phyloP scores from a whole-genome alignment of 2,113 vertebrate genomes.

The Tachycineta bicolor region DNA sequence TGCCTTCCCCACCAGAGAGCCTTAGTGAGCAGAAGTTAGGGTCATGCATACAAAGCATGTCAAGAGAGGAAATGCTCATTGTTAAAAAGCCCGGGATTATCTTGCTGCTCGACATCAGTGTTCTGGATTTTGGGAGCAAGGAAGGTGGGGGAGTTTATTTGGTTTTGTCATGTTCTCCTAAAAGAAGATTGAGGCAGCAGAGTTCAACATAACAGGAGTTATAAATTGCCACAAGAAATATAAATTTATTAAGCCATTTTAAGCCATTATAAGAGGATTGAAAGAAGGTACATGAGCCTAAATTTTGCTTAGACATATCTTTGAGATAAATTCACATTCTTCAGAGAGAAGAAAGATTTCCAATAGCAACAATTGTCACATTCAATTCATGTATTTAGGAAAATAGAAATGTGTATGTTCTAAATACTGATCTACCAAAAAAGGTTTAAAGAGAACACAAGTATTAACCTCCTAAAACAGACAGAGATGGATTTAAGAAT shows the following conservation, averaged over 20 bases:
- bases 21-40: background rate
- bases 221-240: background rate
- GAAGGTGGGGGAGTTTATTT: background rate
- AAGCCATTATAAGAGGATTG: background rate
- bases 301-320: background rate
- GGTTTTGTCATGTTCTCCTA: background rate
- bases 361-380: background rate
- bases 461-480: background rate
- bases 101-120: background rate
- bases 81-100: background rate
- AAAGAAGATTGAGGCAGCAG: background rate
- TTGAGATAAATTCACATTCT: background rate
- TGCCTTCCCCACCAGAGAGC: background rate
- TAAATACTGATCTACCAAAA: background rate
- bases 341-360: background rate
- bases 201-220: background rate
- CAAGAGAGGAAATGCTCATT: background rate
- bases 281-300: background rate
- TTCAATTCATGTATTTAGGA: background rate
- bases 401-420: background rate
- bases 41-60: fast-evolving
- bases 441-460: background rate
- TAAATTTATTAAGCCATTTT: background rate
- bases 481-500: background rate
- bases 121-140: background rate